Conservation (phyloP, 2,888 invertebrate species). For the Drosophila macrothrix region DNA sequence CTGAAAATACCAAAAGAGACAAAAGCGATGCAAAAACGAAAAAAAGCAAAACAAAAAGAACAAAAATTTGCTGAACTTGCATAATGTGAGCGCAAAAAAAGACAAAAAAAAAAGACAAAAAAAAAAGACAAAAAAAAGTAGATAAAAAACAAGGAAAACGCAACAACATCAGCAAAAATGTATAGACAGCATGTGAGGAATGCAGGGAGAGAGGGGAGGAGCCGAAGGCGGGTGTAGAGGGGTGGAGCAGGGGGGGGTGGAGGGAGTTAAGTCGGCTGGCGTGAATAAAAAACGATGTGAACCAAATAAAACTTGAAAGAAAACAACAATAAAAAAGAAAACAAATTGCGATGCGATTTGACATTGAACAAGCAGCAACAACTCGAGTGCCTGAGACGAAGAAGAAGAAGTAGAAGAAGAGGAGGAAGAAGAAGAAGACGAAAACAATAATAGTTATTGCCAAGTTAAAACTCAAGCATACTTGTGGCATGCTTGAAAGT, state of each 20-base stretch:
- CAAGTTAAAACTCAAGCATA: slow-evolving; percentile 10
- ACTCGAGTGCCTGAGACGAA: slow-evolving; percentile 16
- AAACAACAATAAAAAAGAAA: slow-evolving; percentile 23
- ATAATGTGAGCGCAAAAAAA: slow-evolving; percentile 54
- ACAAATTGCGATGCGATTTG: slow-evolving; percentile 25
- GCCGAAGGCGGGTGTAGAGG: no score
- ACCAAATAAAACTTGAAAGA: slow-evolving; percentile 44
- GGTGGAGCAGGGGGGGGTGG: no score
- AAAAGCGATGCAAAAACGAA: slow-evolving; percentile 22
- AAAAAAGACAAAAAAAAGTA: slow-evolving; percentile 18
- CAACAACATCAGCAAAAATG: slow-evolving; percentile 41
- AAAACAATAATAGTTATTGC: slow-evolving; percentile 15
- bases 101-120: slow-evolving; percentile 23
- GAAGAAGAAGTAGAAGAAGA: neutral
- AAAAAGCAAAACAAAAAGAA: slow-evolving; percentile 31
- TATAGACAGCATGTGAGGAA: slow-evolving; percentile 24
- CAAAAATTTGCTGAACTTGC: slow-evolving; percentile 66
- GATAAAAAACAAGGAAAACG: slow-evolving; percentile 19
- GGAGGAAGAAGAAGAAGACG: neutral
- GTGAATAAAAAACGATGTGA: slow-evolving; percentile 45
- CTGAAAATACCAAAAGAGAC: slow-evolving; percentile 44
- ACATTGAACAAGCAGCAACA: slow-evolving; percentile 40
- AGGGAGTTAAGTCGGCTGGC: slow-evolving; percentile 16
- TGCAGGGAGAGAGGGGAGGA: neutral
- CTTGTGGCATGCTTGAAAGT: slow-evolving; percentile 27